Percentiles rank a stretch among this genome's conserved stretches.
phyloP scores from a whole-genome alignment of 1,140 invertebrate genomes.

The Drosophila dunni region DNA sequence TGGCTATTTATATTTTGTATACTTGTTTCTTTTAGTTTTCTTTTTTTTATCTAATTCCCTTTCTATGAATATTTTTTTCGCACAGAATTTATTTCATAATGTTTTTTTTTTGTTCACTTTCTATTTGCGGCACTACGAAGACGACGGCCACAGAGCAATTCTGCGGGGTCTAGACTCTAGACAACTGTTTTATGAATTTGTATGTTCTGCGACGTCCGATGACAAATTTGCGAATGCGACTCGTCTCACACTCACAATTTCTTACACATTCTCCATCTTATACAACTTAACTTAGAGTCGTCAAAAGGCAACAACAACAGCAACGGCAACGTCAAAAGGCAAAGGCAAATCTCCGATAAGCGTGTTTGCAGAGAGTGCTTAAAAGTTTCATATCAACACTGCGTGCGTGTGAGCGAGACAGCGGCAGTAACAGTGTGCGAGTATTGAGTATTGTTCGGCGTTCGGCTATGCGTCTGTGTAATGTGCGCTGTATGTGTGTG shows the following conservation, averaged over 20 bases:
- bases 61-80: conserved; percentile 17
- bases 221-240: conserved; percentile 67
- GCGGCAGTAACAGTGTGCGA: background rate
- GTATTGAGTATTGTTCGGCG: conserved; percentile 13
- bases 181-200: conserved; percentile 33
- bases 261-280: conserved; percentile 58
- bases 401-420: conserved; percentile 5
- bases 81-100: conserved; percentile 68
- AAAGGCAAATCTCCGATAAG: conserved; percentile 76
- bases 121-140: conserved; percentile 35
- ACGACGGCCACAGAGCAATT: conserved; percentile 37
- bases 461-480: conserved; percentile 10
- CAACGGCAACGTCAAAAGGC: conserved; percentile 36
- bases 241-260: conserved; percentile 47
- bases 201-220: conserved; percentile 60
- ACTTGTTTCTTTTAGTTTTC: background rate
- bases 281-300: conserved; percentile 26
- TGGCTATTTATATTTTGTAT: conserved; percentile 29
- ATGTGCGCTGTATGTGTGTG: conserved; percentile 8
- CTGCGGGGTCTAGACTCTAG: conserved; percentile 17
- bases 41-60: background rate
- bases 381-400: conserved; percentile 33
- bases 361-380: conserved; percentile 55
- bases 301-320: conserved; percentile 39
- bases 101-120: conserved; percentile 34